phyloP scores from a whole-genome alignment of 2,797 vertebrate genomes.

The Scarus forsteni region DNA sequence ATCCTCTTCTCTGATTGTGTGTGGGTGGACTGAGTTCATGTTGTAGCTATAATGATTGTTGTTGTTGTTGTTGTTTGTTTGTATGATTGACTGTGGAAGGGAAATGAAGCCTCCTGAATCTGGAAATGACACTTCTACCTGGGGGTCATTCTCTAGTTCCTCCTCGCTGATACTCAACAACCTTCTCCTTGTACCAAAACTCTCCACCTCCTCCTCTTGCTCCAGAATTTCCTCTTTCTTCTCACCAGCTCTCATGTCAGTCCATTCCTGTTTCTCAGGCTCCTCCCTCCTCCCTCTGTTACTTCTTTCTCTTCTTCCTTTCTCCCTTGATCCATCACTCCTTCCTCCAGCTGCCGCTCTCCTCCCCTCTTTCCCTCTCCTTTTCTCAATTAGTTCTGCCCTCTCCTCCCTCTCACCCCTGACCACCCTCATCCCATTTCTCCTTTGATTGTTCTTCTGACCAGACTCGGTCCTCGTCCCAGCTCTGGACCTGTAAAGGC shows the following conservation, averaged over 20 bases:
- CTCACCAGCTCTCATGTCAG: constrained; percentile 26
- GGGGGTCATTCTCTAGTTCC: constrained; percentile 36
- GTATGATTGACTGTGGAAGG: constrained; percentile 18
- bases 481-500: constrained; percentile 56
- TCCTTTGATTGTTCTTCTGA: constrained; percentile 46
- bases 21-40: constrained; percentile 43
- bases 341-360: constrained; percentile 60
- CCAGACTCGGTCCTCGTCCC: constrained; percentile 44
- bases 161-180: constrained; percentile 76
- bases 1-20: constrained; percentile 60
- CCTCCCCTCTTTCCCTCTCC: constrained; percentile 66
- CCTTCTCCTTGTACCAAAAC: constrained; percentile 73
- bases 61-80: constrained; percentile 40
- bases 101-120: constrained; percentile 4
- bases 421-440: constrained; percentile 42
- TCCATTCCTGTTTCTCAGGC: constrained; percentile 46
- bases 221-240: constrained; percentile 53
- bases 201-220: constrained; percentile 53
- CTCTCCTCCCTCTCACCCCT: constrained; percentile 62
- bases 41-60: constrained; percentile 74
- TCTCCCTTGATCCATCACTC: constrained; percentile 62
- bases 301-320: constrained; percentile 68
- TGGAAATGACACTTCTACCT: constrained; percentile 31
- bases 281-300: constrained; percentile 76
- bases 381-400: constrained; percentile 53